These are phyloP conservation scores for Caenorhabditis latens DNA, from an alignment of 1,140 invertebrate species.

Conservation along the genomic window DNA sequence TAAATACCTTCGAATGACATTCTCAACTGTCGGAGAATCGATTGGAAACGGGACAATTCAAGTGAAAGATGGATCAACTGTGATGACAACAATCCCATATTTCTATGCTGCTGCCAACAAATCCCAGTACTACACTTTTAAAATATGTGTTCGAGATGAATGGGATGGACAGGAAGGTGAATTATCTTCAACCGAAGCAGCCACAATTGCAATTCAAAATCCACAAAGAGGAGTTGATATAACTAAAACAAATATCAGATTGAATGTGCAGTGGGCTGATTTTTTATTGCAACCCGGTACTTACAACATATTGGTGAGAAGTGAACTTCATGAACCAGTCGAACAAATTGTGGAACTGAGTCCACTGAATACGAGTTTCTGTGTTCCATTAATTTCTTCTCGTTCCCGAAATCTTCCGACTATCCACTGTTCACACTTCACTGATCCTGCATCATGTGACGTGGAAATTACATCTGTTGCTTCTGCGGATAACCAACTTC, in stretches of 20 bases:
- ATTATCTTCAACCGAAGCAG: background rate
- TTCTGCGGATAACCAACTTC: conserved; percentile 21
- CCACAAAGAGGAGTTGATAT: conserved; percentile 23
- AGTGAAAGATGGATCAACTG: conserved; percentile 11
- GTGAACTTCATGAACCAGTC: conserved; percentile 36
- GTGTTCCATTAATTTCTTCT: conserved; percentile 26
- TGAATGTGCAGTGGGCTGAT: conserved; percentile 53
- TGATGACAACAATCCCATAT: conserved; percentile 20
- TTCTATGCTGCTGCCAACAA: conserved; percentile 30
- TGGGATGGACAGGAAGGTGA: conserved; percentile 33
- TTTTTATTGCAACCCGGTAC: conserved; percentile 24
- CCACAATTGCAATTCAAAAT: conserved; percentile 40
- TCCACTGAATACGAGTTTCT: conserved; percentile 25
- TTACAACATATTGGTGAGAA: conserved; percentile 10
- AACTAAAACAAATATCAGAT: conserved; percentile 20
- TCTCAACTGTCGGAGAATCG: conserved; percentile 16
- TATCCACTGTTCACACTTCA: conserved; percentile 32
- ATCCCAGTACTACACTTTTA: conserved; percentile 7
- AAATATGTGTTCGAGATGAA: conserved; percentile 55
- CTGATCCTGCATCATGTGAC: conserved; percentile 13
- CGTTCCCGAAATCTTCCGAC: conserved; percentile 43
- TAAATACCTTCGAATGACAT: conserved; percentile 34
- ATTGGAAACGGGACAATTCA: conserved; percentile 54
- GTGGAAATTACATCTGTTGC: conserved; percentile 34
- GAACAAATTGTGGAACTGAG: background rate